These are phyloP conservation scores for Urophycis tenuis DNA, from an alignment of 2,797 vertebrate species.

Conservation along the genomic window DNA sequence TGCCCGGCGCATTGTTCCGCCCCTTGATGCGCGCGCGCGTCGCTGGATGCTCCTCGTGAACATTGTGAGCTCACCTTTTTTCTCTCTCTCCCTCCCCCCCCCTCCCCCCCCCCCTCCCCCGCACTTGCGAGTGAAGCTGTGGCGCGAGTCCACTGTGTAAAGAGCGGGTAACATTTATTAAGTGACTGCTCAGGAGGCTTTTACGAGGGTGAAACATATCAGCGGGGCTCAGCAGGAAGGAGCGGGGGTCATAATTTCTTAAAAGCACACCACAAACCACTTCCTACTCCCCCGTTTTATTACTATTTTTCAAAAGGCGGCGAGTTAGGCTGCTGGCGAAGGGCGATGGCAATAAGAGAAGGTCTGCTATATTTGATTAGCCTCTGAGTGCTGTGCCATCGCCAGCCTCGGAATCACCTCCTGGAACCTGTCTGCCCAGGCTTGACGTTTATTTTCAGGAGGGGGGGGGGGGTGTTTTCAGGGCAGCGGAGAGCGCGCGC, in stretches of 20 bases:
- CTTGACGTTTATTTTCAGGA: conserved; percentile 49
- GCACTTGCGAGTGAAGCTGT: conserved; percentile 13
- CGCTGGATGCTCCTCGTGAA: conserved; percentile 11
- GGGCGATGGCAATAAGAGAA: conserved; percentile 29
- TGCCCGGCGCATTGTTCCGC: neutral
- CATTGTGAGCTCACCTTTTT: conserved; percentile 7
- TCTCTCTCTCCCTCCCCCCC: too few relatives aligned
- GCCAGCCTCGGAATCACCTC: conserved; percentile 29
- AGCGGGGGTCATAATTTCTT: conserved; percentile 50
- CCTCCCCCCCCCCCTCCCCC: too few relatives aligned
- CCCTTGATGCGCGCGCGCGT: conserved; percentile 6
- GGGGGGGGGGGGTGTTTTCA: conserved; percentile 4
- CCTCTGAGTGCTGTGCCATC: conserved; percentile 38
- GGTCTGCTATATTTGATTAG: conserved; percentile 44
- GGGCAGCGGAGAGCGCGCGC: conserved; percentile 18
- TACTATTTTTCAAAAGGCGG: conserved; percentile 5
- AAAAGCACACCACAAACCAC: conserved; percentile 50
- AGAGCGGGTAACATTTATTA: conserved; percentile 30
- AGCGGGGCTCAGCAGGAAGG: conserved; percentile 12
- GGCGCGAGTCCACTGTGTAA: conserved; percentile 20
- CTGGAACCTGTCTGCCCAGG: conserved; percentile 32
- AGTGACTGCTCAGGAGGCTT: conserved; percentile 29
- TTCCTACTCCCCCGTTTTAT: conserved; percentile 15
- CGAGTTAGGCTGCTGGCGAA: conserved; percentile 24
- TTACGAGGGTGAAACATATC: conserved; percentile 42